Evolutionary conservation across 1,140 invertebrate genomes (phyloP).

Genomic region (Popillia japonica): DNA sequence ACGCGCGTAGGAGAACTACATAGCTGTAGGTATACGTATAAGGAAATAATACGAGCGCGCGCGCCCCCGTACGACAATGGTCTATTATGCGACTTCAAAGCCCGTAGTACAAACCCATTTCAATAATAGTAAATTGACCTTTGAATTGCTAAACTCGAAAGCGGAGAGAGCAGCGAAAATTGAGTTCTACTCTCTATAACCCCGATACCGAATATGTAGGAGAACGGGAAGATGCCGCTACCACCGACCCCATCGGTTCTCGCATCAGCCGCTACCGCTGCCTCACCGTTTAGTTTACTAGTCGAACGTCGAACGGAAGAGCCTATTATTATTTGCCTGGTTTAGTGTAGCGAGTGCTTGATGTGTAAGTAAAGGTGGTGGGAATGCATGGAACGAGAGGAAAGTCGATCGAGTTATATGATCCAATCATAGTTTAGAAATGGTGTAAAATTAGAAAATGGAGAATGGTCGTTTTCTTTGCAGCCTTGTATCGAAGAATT

Average conservation of each 20-base stretch:
- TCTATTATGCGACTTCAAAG: slow-evolving; percentile 33
- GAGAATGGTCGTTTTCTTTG: no score
- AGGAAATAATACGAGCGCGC: slow-evolving; percentile 1
- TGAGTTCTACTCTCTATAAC: not conserved
- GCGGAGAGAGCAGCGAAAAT: not conserved
- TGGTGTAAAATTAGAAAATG: no score
- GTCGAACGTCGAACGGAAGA: not conserved
- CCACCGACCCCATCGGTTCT: no score
- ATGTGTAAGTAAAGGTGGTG: not conserved
- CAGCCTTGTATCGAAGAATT: no score
- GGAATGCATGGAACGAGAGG: not conserved
- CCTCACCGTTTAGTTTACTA: not conserved
- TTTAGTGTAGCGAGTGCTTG: not conserved
- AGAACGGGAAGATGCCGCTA: not conserved
- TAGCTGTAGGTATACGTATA: not conserved
- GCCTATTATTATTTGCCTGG: not conserved
- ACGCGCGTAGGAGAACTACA: not conserved
- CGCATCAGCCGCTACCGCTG: no score
- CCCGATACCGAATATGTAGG: not conserved
- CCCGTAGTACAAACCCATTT: slow-evolving; percentile 6
- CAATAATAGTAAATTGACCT: slow-evolving; percentile 35
- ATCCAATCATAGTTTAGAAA: no score
- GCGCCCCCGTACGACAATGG: not conserved
- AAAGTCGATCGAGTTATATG: no score
- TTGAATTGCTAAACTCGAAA: slow-evolving; percentile 20